Base-by-base conservation (phyloP, 2,113 vertebrate genomes). In the Periophthalmus modestus region DNA sequence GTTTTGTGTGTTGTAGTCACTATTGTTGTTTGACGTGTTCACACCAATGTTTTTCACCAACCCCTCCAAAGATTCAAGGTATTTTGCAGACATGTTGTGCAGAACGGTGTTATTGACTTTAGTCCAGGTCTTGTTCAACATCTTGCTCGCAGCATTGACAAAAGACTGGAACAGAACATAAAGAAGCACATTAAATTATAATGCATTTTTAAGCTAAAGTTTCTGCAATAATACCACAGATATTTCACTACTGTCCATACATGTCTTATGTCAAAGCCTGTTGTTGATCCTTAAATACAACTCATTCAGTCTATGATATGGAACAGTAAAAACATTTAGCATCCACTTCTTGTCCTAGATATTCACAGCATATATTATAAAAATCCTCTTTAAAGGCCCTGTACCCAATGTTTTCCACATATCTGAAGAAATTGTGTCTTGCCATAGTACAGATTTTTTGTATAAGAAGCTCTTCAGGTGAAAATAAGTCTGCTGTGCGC, bases 21-120 rank as follows among this genome's bases (percentile, higher is more conserved):
- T 74, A 24, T 57, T 85, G 2, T 4, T 50, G 59, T 85, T 91
- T 24, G 97, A 82, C 2, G 90, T 69, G 72, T 88, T 91, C 28
- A 97, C 82, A 1, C 90, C 66, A 72, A 97, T 78, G 0, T 94
- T 95, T 0, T 67, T 54, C 23, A 95, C 88, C 78, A 99, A 94
- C 1, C 18, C 61, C 74, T 98, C 96, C 72, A 97, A 80, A 0
- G 93, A 95, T 0, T 48, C 0, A 9, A 99, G 89, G 34, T 96
- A 92, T 7, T 16, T 75, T 28, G 95, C 87, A 77, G 95, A 95
- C 75, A 94, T 75, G 0, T 0, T 0, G 0, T 80, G 0, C 16
- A 52, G 0, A 23, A 46, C 0, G 0, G 77, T 47, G 0, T 0
- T 0, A 67, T 23, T 80, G 1, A 78, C 66, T 0, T 11, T 28